Evolutionary conservation across 2,888 invertebrate species (phyloP), one percentile per base, ranked within the genome.

Genomic region (Agriotes lineatus): DNA sequence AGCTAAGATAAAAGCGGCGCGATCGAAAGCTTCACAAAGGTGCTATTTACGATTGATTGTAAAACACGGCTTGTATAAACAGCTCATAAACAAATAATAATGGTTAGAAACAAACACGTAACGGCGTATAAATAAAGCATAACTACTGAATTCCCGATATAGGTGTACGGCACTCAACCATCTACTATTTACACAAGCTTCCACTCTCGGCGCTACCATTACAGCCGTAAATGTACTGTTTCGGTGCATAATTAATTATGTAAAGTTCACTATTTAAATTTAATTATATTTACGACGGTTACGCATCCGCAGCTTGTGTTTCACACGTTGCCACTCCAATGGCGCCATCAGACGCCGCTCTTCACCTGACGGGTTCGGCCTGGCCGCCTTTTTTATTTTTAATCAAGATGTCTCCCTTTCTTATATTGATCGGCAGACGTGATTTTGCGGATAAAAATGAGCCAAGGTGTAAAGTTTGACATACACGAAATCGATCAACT

Each of bases 61-160:
- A 68, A 72, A 67, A 60, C 72, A 62, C 61, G 45, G 67, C 56
- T 50, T 59, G 67, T 69, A 63, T 67, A 70, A 70, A 65, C 70
- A 72, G 60, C 62, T 68, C 63, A 68, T 72, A 72, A 72, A 68
- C 70, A 72, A 72, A 72, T 66, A 72, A 70, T 70, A 72, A 70
- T 70, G 65, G 65, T 66, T 68, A 61, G 67, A 64, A 67, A 70
- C 66, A 72, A 67, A 69, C 69, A 68, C 69, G 71, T 71, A 65
- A 68, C 66, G 65, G 68, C 65, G 35, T 66, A 69, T 69, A 71
- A 71, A 71, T 71, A 67, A 67, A 72, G 60, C 69, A 61, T 67
- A 69, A 72, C 69, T 67, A 72, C 69, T 72, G 69, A 72, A 69
- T 67, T 65, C 67, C 67, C 59, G 69, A 64, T 67, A 64, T 67